A percentile compares a stretch with the other conserved stretches of the same genome.
Evolutionary conservation across 1,140 invertebrate species (phyloP).

Genomic region (Drosophila ananassae): DNA sequence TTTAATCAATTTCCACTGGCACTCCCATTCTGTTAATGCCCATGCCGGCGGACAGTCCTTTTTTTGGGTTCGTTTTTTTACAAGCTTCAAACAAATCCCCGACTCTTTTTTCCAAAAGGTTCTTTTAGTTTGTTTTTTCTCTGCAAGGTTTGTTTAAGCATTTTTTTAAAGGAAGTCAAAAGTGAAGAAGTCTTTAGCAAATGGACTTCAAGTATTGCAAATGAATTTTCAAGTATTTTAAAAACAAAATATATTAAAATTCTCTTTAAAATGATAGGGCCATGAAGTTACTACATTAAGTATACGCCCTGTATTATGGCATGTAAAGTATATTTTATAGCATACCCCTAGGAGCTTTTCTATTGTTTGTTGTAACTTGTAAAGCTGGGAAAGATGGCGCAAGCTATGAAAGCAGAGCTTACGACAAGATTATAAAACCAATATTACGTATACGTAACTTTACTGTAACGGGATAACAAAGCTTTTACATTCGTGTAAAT

Average conservation of each 20-base stretch:
- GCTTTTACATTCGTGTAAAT: constrained; percentile 21
- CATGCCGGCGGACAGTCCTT: constrained; percentile 44
- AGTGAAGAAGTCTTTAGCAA: constrained; percentile 1
- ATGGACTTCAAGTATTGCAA: no score
- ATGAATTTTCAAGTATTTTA: not conserved
- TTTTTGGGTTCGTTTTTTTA: constrained; percentile 41
- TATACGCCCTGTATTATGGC: constrained; percentile 16
- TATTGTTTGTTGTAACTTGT: not conserved
- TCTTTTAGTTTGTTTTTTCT: constrained; percentile 26
- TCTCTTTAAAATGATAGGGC: not conserved
- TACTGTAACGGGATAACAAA: not conserved
- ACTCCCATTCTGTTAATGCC: constrained; percentile 36
- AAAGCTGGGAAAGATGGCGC: not conserved
- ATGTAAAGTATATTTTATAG: constrained; percentile 4
- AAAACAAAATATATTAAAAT: no score
- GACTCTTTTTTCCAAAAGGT: constrained; percentile 22
- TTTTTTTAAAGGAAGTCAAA: not conserved
- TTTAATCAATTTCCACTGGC: constrained; percentile 73
- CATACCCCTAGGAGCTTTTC: constrained; percentile 12
- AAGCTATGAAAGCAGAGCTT: constrained; percentile 14
- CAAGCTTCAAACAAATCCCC: constrained; percentile 9
- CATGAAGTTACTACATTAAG: constrained; percentile 1
- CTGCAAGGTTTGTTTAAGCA: not conserved
- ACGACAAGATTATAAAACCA: constrained; percentile 1
- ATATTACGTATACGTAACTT: constrained; percentile 8